Evolutionary conservation across 2,797 vertebrate species (phyloP), one percentile per base, ranked within the genome.

Genomic region (Sphenopsis melanotis): DNA sequence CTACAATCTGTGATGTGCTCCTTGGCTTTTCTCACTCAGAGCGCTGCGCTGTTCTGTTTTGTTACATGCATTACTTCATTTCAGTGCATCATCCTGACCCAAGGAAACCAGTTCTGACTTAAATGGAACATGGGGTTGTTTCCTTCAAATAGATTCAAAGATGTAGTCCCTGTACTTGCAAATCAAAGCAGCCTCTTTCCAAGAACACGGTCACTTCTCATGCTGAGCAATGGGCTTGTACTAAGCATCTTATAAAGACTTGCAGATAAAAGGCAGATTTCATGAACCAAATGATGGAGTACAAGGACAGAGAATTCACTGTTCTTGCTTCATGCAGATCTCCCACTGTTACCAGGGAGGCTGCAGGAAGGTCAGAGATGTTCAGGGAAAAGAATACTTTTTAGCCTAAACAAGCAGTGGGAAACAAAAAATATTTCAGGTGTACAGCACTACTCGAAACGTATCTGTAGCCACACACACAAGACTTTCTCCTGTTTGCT

Each of bases 1-100:
- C 64, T 4, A 50, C 21, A 61, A 16, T 12, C 75, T 8, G 2
- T 4, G 0, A 55, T 0, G 0, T 11, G 26, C 2, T 0, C 0
- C 39, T 49, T 42, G 5, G 3, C 27, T 60, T 72, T 63, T 30
- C 23, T 49, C 63, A 37, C 20, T 12, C 39, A 26, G 16, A 16
- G 32, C 13, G 10, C 19, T n/a, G 37, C 1, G 0, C 44, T 69
- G 26, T 6, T 88, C 46, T 22, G 8, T 20, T 70, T 15, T 18
- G 17, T 30, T n/a, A n/a, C 11, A 69, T 36, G 46, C 36, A n/a
- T 61, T 47, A 47, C 42, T 53, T 92, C 22, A 47, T 78, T 71
- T 55, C 64, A 41, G 52, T 2, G 0, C 34, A 82, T 76, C 70
- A 79, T 23, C 71, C 55, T 65, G 34, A 64, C 44, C 52, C 60